Evolutionary conservation across 2,113 vertebrate genomes (phyloP).

Genomic region (Tragulus kanchil): DNA sequence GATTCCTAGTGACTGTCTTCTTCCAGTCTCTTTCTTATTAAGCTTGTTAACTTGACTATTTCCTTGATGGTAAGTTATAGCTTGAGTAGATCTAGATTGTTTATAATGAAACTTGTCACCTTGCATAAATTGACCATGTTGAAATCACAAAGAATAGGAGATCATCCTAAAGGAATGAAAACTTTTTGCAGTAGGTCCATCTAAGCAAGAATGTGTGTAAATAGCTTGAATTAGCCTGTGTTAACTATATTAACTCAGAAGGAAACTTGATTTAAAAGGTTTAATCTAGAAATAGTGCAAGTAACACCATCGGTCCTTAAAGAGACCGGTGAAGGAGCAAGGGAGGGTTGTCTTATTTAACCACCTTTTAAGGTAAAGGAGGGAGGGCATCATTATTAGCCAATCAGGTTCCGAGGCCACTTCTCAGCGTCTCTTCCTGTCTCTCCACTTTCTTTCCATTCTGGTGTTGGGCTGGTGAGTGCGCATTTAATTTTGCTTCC

Average conservation of each 20-base stretch:
- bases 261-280: slow-evolving; percentile 10
- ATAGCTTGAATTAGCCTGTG: not conserved
- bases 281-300: not conserved
- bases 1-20: not conserved
- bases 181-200: not conserved
- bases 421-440: slow-evolving; percentile 54
- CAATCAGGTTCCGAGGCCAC: slow-evolving; percentile 60
- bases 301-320: not conserved
- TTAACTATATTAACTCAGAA: not conserved
- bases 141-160: not conserved
- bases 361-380: slow-evolving; percentile 61
- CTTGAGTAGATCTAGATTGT: not conserved
- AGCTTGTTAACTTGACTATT: not conserved
- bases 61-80: not conserved
- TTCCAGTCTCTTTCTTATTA: not conserved
- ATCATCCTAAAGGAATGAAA: slow-evolving; percentile 2
- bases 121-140: not conserved
- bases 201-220: not conserved
- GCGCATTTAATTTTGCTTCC: not conserved
- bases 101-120: slow-evolving; percentile 5
- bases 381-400: slow-evolving; percentile 53
- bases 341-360: not conserved
- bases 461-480: slow-evolving; percentile 65
- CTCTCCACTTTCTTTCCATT: not conserved
- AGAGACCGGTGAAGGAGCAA: not conserved